Evolutionary conservation across 2,888 invertebrate species (phyloP).

Genomic region (Scaptomyza tumidula): DNA sequence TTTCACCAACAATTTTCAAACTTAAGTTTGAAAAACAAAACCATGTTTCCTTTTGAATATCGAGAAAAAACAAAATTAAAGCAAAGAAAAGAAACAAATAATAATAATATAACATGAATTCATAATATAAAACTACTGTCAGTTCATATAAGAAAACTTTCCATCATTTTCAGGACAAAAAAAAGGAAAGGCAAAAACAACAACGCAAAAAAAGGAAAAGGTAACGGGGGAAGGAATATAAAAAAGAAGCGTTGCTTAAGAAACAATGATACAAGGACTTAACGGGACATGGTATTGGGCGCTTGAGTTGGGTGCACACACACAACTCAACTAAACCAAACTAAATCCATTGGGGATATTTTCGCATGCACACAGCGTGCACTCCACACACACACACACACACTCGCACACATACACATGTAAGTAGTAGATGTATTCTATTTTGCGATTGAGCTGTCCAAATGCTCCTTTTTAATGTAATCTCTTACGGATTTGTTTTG

Average conservation of each 20-base stretch:
- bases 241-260: constrained; percentile 21
- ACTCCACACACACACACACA: constrained; percentile 19
- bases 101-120: constrained; percentile 72
- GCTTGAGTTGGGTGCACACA: constrained; percentile 64
- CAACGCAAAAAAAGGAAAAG: not conserved
- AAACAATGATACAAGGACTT: constrained; percentile 36
- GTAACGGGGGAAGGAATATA: not conserved
- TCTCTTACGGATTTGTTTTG: constrained; percentile 81
- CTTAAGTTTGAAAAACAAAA: no score
- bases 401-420: constrained; percentile 8
- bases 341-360: constrained; percentile 67
- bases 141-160: constrained; percentile 76
- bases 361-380: constrained; percentile 34
- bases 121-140: constrained; percentile 79
- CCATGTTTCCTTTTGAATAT: no score
- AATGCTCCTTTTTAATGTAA: constrained; percentile 80
- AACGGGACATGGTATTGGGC: constrained; percentile 24
- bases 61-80: no score
- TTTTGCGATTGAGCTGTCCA: constrained; percentile 80
- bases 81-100: not conserved
- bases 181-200: not conserved
- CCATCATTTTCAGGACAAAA: constrained; percentile 51
- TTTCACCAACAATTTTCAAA: no score
- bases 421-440: constrained; percentile 56
- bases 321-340: constrained; percentile 15